A percentile compares a stretch with the other conserved stretches of the same genome.
Conservation (phyloP, 2,888 invertebrate species). For the Ichneumon xanthorius region DNA sequence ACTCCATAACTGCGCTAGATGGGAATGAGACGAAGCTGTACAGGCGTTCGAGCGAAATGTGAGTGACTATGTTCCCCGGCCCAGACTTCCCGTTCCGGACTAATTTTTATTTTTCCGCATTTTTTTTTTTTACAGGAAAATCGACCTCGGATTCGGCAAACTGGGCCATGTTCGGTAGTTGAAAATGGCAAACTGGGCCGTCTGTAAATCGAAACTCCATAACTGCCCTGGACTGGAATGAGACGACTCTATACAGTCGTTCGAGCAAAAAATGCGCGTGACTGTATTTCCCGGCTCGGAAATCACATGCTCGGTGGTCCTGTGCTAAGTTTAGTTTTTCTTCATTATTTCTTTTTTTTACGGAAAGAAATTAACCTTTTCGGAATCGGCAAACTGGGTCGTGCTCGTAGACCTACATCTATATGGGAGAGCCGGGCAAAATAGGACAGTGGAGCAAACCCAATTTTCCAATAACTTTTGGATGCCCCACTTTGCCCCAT, state of each 20-base stretch:
- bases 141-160: neutral
- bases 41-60: too few relatives aligned
- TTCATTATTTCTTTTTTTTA: neutral
- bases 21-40: neutral
- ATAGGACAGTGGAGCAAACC: too few relatives aligned
- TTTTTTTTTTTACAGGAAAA: neutral
- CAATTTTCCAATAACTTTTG: too few relatives aligned
- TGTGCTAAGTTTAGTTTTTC: neutral
- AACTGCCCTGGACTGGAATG: too few relatives aligned
- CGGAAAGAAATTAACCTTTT: neutral
- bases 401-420: neutral
- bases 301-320: neutral
- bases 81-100: too few relatives aligned
- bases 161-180: neutral
- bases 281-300: neutral
- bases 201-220: constrained; percentile 20
- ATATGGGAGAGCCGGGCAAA: too few relatives aligned
- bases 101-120: too few relatives aligned
- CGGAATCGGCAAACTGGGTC: neutral
- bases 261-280: neutral
- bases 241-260: too few relatives aligned
- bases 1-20: constrained; percentile 5
- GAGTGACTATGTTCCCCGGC: too few relatives aligned
- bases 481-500: too few relatives aligned
- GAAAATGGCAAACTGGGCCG: neutral